These are phyloP conservation scores for Rotaria sp. DNA, from an alignment of 2,888 invertebrate genomes.

Conservation along the genomic window DNA sequence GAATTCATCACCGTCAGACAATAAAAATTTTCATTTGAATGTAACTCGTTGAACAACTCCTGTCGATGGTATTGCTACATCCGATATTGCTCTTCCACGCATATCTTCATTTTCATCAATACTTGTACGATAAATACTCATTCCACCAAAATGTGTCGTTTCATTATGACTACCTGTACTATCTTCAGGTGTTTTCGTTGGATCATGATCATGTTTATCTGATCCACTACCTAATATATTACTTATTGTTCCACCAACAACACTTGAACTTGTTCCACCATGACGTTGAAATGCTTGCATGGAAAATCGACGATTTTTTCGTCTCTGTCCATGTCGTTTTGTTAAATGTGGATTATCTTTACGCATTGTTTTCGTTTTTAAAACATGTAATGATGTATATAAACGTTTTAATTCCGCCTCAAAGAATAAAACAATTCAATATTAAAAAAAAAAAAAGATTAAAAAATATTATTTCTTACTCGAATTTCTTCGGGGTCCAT, in stretches of 20 bases:
- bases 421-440: background rate
- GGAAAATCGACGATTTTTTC: conserved; percentile 59
- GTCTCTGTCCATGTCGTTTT: conserved; percentile 69
- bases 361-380: conserved; percentile 81
- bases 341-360: conserved; percentile 90
- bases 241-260: background rate
- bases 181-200: conserved; percentile 15
- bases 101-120: background rate
- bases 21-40: background rate
- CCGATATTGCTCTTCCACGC: background rate
- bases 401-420: conserved; percentile 66
- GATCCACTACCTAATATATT: background rate
- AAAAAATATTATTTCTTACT: conserved; percentile 65
- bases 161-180: conserved; percentile 20
- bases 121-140: conserved; percentile 5
- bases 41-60: conserved; percentile 2
- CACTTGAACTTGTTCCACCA: background rate
- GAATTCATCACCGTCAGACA: background rate
- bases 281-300: conserved; percentile 31
- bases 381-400: conserved; percentile 83
- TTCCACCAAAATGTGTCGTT: background rate
- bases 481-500: conserved; percentile 86
- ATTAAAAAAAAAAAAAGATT: background rate
- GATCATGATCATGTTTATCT: conserved; percentile 10
- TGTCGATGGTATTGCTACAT: background rate